Conservation (phyloP, 2,113 vertebrate species). For the Oncorhynchus kisutch region DNA sequence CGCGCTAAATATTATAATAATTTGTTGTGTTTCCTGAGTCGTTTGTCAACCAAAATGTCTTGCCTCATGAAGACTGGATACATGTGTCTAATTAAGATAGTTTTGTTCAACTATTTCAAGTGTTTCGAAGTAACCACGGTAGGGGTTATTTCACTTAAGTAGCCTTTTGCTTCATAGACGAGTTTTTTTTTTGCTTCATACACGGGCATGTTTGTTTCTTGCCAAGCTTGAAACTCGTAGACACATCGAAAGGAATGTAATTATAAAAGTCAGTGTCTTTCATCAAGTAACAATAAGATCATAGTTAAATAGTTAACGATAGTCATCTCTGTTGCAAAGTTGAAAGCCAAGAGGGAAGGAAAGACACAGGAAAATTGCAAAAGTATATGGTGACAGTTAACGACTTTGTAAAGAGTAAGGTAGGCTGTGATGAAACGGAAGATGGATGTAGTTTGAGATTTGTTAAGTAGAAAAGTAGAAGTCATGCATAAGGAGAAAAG, state of each 20-base stretch:
- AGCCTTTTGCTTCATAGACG: too few species aligned
- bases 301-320: background rate
- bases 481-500: constrained; percentile 81
- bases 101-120: background rate
- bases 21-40: constrained; percentile 18
- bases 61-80: constrained; percentile 8
- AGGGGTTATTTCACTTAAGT: too few species aligned
- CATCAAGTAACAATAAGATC: background rate
- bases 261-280: background rate
- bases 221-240: background rate
- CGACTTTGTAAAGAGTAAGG: constrained; percentile 68
- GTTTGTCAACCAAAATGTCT: constrained; percentile 4
- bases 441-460: constrained; percentile 17
- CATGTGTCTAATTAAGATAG: constrained; percentile 30
- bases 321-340: constrained; percentile 16
- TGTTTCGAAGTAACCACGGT: background rate
- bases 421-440: background rate
- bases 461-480: constrained; percentile 70
- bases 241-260: background rate
- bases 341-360: constrained; percentile 62
- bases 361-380: constrained; percentile 56
- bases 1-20: constrained; percentile 25
- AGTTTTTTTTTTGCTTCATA: too few species aligned
- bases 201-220: background rate
- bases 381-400: constrained; percentile 72